Evolutionary conservation across 2,797 vertebrate species (phyloP).

Genomic region (Pantherophis vulpinus): DNA sequence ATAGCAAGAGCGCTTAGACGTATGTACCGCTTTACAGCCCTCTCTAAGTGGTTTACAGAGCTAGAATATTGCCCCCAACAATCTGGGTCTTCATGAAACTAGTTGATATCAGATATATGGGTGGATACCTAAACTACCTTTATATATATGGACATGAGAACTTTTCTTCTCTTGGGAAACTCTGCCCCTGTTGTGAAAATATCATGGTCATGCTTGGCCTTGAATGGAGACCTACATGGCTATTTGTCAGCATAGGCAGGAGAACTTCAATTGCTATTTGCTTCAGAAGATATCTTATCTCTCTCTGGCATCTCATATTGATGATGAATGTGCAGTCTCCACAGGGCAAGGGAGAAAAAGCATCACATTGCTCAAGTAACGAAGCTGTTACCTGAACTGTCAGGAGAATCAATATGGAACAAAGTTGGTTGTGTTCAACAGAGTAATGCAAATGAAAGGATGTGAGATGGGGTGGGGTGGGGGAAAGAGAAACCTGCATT

Average conservation of each 20-base stretch:
- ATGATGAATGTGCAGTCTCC: neutral
- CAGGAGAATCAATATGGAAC: neutral
- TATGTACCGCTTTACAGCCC: neutral
- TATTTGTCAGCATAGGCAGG: neutral
- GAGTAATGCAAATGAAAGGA: neutral
- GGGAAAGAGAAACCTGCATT: neutral
- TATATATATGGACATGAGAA: neutral
- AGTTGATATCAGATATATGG: neutral
- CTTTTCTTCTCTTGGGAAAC: neutral
- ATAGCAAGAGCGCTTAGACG: neutral
- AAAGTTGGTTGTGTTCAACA: neutral
- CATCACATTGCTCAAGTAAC: neutral
- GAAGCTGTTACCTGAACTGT: neutral
- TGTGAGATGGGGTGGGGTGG: too few relatives aligned
- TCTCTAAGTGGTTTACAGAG: neutral
- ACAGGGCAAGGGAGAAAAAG: neutral
- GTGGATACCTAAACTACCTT: neutral
- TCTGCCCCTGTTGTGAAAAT: neutral
- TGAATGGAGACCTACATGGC: neutral
- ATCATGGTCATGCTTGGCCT: neutral
- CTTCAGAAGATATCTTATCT: neutral
- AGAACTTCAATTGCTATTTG: accelerated
- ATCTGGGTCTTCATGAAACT: neutral
- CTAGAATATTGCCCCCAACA: neutral
- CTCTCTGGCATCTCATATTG: neutral